Conservation (phyloP, 2,888 invertebrate genomes). For the Sericinus montela region DNA sequence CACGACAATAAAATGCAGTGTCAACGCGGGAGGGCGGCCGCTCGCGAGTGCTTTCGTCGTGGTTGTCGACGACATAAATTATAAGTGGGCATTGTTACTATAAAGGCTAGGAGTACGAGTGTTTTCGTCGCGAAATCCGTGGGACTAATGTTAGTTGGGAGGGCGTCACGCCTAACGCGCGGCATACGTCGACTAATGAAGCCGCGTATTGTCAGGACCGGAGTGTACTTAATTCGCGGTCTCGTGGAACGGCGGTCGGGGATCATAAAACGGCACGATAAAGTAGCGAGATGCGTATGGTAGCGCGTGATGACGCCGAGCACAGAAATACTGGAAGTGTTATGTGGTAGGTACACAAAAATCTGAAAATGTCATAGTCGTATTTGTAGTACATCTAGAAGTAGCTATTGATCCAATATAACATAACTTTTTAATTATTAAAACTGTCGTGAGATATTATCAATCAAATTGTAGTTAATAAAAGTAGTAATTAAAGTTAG, state of each 20-base stretch:
- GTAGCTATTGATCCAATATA: too few species aligned
- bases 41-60: slow-evolving; percentile 53
- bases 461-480: too few species aligned
- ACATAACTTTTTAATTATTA: too few species aligned
- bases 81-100: slow-evolving; percentile 68
- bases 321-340: slow-evolving; percentile 1
- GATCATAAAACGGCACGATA: slow-evolving; percentile 48
- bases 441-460: too few species aligned
- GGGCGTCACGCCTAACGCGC: slow-evolving; percentile 70
- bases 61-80: slow-evolving; percentile 71
- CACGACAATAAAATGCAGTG: slow-evolving; percentile 56
- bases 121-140: slow-evolving; percentile 66
- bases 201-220: slow-evolving; percentile 64
- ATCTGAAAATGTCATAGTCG: too few species aligned
- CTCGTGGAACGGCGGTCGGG: slow-evolving; percentile 42
- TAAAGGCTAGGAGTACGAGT: slow-evolving; percentile 58
- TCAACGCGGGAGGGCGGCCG: slow-evolving; percentile 41
- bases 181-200: slow-evolving; percentile 74
- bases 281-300: slow-evolving; percentile 22
- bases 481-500: too few species aligned
- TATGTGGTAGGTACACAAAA: background rate
- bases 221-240: slow-evolving; percentile 65
- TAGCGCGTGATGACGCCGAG: background rate
- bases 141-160: slow-evolving; percentile 55
- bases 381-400: too few species aligned